Percentiles rank a stretch among this genome's conserved stretches.
phyloP scores from a whole-genome alignment of 2,888 invertebrate species.

The Chloroclystis v-ata region DNA sequence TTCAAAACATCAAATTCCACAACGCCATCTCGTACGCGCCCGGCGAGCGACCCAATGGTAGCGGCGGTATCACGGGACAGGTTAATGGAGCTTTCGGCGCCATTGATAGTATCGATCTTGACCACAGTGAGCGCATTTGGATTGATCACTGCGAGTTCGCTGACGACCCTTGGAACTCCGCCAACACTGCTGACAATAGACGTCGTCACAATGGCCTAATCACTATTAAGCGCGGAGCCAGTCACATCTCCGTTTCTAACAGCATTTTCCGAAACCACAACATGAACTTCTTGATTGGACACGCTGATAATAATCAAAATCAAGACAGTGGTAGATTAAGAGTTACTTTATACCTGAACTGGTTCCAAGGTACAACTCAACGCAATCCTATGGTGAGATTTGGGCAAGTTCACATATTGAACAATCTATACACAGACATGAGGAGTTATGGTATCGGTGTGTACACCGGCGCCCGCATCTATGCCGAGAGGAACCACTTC shows the following conservation, averaged over 20 bases:
- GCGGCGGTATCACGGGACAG: conserved; percentile 12
- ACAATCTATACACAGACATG: conserved; percentile 15
- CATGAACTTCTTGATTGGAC: conserved; percentile 16
- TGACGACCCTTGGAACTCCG: conserved; percentile 18
- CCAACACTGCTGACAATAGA: background rate
- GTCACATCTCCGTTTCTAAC: conserved; percentile 12
- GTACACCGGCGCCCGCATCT: conserved; percentile 6
- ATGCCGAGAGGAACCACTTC: conserved; percentile 13
- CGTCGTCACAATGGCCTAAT: conserved; percentile 15
- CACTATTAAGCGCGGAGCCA: conserved; percentile 2
- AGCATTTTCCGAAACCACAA: conserved; percentile 18
- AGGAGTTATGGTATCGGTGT: conserved; percentile 16
- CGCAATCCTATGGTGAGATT: conserved; percentile 18
- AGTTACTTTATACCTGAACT: conserved; percentile 16
- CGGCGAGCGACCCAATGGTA: conserved; percentile 5
- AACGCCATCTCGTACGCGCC: background rate
- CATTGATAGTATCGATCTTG: no score
- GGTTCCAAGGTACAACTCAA: conserved; percentile 14
- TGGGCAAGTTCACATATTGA: conserved; percentile 16
- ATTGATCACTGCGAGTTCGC: conserved; percentile 12
- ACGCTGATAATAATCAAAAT: conserved; percentile 1
- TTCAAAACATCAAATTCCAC: no score
- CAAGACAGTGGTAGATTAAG: conserved; percentile 12
- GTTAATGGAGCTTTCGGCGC: background rate
- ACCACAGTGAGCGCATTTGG: background rate